Percentiles rank a stretch among this genome's conserved stretches.
phyloP scores from a whole-genome alignment of 1,140 invertebrate species.

The Dreissena rostriformis region DNA sequence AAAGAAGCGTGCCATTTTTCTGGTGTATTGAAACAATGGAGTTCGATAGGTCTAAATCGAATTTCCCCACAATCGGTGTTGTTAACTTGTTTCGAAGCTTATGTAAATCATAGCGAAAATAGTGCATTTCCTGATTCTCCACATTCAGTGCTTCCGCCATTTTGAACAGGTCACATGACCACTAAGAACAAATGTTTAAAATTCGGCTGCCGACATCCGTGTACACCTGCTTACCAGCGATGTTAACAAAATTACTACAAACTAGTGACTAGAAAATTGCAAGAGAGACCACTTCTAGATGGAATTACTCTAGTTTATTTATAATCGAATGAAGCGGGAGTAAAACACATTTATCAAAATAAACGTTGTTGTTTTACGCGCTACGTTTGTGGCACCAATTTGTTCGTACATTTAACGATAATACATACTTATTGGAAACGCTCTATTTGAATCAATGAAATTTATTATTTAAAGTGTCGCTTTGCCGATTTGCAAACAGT shows the following conservation, averaged over 20 bases:
- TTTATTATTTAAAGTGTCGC: too few species aligned
- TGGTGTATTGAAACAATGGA: background rate
- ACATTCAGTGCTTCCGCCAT: constrained; percentile 17
- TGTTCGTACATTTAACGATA: too few species aligned
- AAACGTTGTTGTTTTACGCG: too few species aligned
- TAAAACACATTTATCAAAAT: too few species aligned
- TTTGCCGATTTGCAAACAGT: too few species aligned
- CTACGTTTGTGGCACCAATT: too few species aligned
- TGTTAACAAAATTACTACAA: background rate
- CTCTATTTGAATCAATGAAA: too few species aligned
- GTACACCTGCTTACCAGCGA: background rate
- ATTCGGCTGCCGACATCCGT: background rate
- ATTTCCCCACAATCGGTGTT: background rate
- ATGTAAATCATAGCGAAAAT: background rate
- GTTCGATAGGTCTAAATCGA: background rate
- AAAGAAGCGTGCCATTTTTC: background rate
- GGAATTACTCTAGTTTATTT: too few species aligned
- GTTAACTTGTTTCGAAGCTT: background rate
- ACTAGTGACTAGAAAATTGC: too few species aligned
- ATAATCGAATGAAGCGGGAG: too few species aligned
- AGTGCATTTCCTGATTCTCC: background rate
- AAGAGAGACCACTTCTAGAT: too few species aligned
- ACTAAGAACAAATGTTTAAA: background rate
- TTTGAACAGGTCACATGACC: constrained; percentile 51
- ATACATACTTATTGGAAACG: too few species aligned